These are phyloP conservation scores for Coilia nasus DNA, from an alignment of 2,797 vertebrate species.

Conservation along the genomic window DNA sequence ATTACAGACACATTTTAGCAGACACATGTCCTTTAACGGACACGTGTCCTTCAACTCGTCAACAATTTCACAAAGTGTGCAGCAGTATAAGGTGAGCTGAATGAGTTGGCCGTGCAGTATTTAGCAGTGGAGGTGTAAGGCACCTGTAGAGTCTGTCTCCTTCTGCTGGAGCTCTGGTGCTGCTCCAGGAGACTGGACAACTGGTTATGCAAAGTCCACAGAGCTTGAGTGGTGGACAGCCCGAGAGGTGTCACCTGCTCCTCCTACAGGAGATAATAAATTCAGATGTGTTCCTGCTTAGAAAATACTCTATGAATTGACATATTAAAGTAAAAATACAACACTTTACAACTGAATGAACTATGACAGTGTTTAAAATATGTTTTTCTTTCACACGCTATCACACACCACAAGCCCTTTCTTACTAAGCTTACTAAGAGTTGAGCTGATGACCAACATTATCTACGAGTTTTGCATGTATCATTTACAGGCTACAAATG, in stretches of 20 bases:
- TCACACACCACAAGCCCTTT: no score
- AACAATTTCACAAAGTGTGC: not conserved
- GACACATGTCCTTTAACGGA: no score
- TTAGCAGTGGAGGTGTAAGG: constrained; percentile 5
- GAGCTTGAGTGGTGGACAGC: constrained; percentile 88
- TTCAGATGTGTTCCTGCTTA: not conserved
- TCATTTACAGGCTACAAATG: no score
- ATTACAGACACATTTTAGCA: no score
- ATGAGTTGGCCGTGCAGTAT: not conserved
- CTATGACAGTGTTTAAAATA: no score
- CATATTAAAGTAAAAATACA: not conserved
- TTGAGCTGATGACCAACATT: no score
- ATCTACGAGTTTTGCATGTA: no score
- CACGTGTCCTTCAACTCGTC: no score
- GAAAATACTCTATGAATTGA: not conserved
- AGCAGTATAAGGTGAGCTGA: not conserved
- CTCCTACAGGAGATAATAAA: constrained; percentile 70
- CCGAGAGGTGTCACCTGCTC: constrained; percentile 83
- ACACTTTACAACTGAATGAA: not conserved
- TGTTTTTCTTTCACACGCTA: no score
- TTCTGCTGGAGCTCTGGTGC: constrained; percentile 79
- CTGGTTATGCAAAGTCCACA: constrained; percentile 87
- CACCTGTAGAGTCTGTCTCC: constrained; percentile 80
- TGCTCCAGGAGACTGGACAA: constrained; percentile 85
- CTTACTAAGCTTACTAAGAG: no score